Base-by-base conservation (phyloP, 2,888 invertebrate species). In the Molanna angustata region DNA sequence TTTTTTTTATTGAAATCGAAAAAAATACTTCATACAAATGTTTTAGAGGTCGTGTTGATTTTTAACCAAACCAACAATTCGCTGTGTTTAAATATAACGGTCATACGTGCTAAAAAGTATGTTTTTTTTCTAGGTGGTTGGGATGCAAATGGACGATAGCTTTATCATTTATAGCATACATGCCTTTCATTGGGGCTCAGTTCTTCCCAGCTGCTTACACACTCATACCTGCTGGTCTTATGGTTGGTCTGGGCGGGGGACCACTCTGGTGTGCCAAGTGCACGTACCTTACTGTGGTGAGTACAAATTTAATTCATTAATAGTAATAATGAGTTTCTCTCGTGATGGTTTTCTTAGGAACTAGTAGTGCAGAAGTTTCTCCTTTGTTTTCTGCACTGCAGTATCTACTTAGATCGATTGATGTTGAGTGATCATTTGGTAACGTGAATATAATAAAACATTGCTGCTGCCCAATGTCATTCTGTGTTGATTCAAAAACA, bases 221-320 rank as follows among this genome's bases (percentile, higher is more conserved):
- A 0, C 78, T 92, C 66, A 83, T 92, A 35, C 92, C 92, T 0
- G 88, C 91, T 0, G 90, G 91, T 0, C 72, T 92, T 64, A 80
- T 89, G 61, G 85, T 93, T 0, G 94, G 94, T 2, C 75, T 94
- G 11, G 94, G 93, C 0, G 95, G 92, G 0, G 94, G 94, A 0
- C 94, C 95, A 0, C 74, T 96, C 16, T 96, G 96, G 96, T 93
- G 94, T 61, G 93, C 95, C 14, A 95, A 96, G 70, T 95, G 96
- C 68, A 92, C 94, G 0, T 96, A 94, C 65, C 75, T 97, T 2
- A 93, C 94, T 2, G 86, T 92, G 62, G 87, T 83, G 48, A 82
- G 85, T 49, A 21, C 6, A 19, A 21, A 21, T 7, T 27, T 27
- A 27, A 27, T 6, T 27, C 27, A 6, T 27, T 27, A 27, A 11